Percentiles rank a stretch among this genome's conserved stretches.
These are phyloP conservation scores for Benitochromis conjunctus DNA, from an alignment of 2,113 vertebrate genomes.

Conservation along the genomic window DNA sequence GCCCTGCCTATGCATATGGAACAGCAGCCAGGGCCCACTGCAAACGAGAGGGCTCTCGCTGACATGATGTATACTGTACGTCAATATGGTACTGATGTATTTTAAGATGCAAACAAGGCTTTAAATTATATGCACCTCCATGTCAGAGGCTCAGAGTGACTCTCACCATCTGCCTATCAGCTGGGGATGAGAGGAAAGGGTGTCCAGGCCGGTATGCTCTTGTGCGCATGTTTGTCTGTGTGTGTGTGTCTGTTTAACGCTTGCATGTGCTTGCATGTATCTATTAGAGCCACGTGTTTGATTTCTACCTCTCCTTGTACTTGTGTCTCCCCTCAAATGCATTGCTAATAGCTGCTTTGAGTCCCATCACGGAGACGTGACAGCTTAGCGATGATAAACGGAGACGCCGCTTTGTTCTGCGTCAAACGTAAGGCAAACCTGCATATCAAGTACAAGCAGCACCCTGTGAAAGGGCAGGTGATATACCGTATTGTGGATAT, in stretches of 20 bases:
- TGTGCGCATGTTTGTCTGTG: background rate
- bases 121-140: constrained; percentile 97
- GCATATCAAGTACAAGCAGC: constrained; percentile 80
- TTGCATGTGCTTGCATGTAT: constrained; percentile 21
- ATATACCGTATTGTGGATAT: constrained; percentile 23
- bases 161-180: constrained; percentile 97
- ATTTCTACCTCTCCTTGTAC: constrained; percentile 82
- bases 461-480: constrained; percentile 62
- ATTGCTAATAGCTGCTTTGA: constrained; percentile 86
- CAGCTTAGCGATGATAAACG: constrained; percentile 87
- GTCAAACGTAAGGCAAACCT: constrained; percentile 80
- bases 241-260: background rate
- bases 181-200: constrained; percentile 89
- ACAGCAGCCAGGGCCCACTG: constrained; percentile 78
- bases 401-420: constrained; percentile 82
- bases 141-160: constrained; percentile 88
- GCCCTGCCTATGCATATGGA: constrained; percentile 74
- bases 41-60: constrained; percentile 93
- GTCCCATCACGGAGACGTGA: constrained; percentile 86
- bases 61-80: constrained; percentile 97
- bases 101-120: constrained; percentile 99
- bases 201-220: constrained; percentile 47
- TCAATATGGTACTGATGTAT: constrained; percentile 98
- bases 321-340: constrained; percentile 57
- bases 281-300: constrained; percentile 93